Evolutionary conservation across 2,113 vertebrate species (phyloP).

Genomic region (Saimiri boliviensis): DNA sequence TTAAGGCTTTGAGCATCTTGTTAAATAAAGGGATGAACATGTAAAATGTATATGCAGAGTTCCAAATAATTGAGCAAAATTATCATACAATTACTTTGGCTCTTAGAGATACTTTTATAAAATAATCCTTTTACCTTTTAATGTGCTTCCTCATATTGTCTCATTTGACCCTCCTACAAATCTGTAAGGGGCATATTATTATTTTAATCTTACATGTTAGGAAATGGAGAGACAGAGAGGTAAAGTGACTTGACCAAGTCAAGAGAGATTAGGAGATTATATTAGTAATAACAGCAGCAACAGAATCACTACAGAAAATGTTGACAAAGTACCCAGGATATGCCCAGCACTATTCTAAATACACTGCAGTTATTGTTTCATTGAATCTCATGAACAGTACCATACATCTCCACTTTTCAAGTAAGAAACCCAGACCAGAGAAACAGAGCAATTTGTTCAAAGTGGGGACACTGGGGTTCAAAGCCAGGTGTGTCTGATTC

Average conservation of each 20-base stretch:
- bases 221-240: not conserved
- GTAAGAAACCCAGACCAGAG: not conserved
- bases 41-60: not conserved
- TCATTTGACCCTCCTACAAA: not conserved
- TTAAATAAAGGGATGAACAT: not conserved
- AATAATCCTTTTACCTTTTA: not conserved
- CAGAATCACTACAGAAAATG: not conserved
- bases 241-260: not conserved
- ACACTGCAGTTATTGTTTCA: not conserved
- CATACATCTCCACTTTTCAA: not conserved
- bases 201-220: not conserved
- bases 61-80: not conserved
- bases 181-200: not conserved
- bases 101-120: not conserved
- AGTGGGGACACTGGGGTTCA: not conserved
- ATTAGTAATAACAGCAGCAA: not conserved
- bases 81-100: not conserved
- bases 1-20: not conserved
- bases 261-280: not conserved
- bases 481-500: not conserved
- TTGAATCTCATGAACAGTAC: not conserved
- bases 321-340: not conserved
- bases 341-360: not conserved
- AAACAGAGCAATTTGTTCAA: not conserved
- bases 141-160: not conserved